Evolutionary conservation across 2,888 invertebrate species (phyloP), one percentile per base, ranked within the genome.

Genomic region (Cheilosia grossa): DNA sequence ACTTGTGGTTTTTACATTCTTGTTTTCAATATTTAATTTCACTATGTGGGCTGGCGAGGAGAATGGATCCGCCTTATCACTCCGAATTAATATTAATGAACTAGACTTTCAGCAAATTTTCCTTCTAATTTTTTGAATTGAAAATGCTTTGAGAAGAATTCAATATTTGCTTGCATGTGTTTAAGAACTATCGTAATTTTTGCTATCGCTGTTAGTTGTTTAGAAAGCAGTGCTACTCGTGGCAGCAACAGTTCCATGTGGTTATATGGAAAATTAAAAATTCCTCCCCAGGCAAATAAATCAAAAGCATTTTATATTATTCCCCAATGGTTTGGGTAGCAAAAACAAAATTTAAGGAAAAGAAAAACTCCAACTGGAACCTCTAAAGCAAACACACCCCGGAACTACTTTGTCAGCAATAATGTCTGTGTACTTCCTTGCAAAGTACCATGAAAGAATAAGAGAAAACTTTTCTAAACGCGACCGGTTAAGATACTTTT

Each of bases 361-460:
- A 30, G 19, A 37, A 67, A 61, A 54, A 40, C 70, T 49, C 13
- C 19, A 30, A 30, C 42, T 49, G 58, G 64, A 79, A 70, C 15
- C 70, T n/a, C 64, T 13, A 58, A 56, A 54, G 64, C 51, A 72
- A 79, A 72, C 63, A 47, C 67, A 64, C 64, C 42, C 49, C 53
- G 64, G 37, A 79, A 72, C 66, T 59, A 79, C 72, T 64, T 66
- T 72, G 56, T 53, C 64, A 58, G 78, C 56, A 72, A 72, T 64
- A 79, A 72, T 79, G 58, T 67, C 44, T 64, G 44, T 69, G 66
- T 78, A 67, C 61, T 78, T 73, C 72, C 61, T 77, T 61, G 49
- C 44, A 51, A 66, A 67, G 54, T 51, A 75, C 53, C 64, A 59
- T 40, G 42, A 54, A 61, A 67, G 53, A 70, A 70, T 70, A 53